Percentiles rank a stretch among this genome's conserved stretches.
Evolutionary conservation across 53 echinoderm and acorn worm species (phyloP).

Genomic region (Henricia sp.): DNA sequence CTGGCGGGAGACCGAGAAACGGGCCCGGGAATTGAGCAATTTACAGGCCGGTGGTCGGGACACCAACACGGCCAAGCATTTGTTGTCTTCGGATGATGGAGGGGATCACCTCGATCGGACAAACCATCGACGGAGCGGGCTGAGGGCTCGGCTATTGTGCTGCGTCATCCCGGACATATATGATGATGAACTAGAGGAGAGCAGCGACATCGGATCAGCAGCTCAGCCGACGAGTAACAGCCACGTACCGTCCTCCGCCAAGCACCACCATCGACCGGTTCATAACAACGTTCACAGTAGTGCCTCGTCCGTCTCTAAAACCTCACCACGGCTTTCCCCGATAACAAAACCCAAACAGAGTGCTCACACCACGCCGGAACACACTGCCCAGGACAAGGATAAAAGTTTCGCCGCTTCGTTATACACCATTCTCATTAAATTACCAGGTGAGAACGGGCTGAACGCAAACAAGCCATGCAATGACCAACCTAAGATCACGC

Average conservation of each 20-base stretch:
- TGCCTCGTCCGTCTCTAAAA: slow-evolving; percentile 58
- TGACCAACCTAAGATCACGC: slow-evolving; percentile 85
- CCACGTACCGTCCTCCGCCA: slow-evolving; percentile 43
- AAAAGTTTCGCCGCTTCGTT: slow-evolving; percentile 97
- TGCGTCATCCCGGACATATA: slow-evolving; percentile 69
- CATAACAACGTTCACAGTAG: slow-evolving; percentile 44
- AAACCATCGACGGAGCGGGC: slow-evolving; percentile 19
- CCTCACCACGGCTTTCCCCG: slow-evolving; percentile 63
- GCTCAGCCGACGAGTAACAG: slow-evolving; percentile 53
- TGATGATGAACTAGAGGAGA: slow-evolving; percentile 92
- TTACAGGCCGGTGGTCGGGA: slow-evolving; percentile 82
- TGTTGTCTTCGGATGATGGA: slow-evolving; percentile 71
- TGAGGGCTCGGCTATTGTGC: slow-evolving; percentile 65
- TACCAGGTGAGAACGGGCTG: slow-evolving; percentile 80
- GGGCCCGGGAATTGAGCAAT: slow-evolving; percentile 83
- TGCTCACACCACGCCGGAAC: slow-evolving; percentile 38
- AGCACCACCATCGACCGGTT: slow-evolving; percentile 18
- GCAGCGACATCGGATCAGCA: slow-evolving; percentile 87
- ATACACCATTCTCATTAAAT: slow-evolving; percentile 97
- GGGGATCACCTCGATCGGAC: slow-evolving; percentile 50
- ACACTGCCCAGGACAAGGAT: slow-evolving; percentile 49
- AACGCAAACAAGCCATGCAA: slow-evolving; percentile 33
- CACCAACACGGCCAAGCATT: slow-evolving; percentile 65
- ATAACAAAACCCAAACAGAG: slow-evolving; percentile 43
- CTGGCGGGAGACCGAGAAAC: slow-evolving; percentile 98